Percentiles rank a stretch among this genome's conserved stretches.
These are phyloP conservation scores for Chelonoidis abingdonii DNA, from an alignment of 2,113 vertebrate genomes.

Conservation along the genomic window DNA sequence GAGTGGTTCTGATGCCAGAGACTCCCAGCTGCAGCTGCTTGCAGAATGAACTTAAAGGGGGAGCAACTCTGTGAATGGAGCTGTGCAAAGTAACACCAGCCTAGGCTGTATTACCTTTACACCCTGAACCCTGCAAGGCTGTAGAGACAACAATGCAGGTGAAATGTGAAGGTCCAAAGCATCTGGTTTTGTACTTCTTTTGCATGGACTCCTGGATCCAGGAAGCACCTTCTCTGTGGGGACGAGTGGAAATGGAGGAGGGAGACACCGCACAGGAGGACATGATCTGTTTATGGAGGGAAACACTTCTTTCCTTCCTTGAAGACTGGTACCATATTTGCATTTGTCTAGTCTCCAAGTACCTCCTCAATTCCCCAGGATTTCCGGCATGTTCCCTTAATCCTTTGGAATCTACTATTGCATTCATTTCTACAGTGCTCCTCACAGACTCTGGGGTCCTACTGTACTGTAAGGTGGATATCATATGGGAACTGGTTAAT, in stretches of 20 bases:
- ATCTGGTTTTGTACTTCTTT: not conserved
- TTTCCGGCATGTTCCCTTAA: not conserved
- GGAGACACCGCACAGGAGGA: not conserved
- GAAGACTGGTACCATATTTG: not conserved
- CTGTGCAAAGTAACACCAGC: not conserved
- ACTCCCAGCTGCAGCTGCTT: not conserved
- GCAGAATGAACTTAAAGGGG: not conserved
- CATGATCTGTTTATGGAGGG: not conserved
- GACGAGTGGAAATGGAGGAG: not conserved
- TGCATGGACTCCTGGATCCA: not conserved
- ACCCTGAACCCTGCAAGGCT: not conserved
- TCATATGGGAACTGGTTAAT: too few species aligned
- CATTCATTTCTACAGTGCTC: not conserved
- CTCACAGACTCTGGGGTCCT: not conserved
- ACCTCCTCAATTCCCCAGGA: not conserved
- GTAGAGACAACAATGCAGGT: not conserved
- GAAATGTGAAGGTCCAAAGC: too few species aligned
- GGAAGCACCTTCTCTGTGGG: not conserved
- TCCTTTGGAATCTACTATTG: not conserved
- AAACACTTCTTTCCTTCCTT: not conserved
- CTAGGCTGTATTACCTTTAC: not conserved
- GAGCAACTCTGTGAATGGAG: not conserved
- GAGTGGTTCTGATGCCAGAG: not conserved
- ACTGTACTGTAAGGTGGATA: not conserved
- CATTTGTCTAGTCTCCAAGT: not conserved